phyloP scores from a whole-genome alignment of 2,888 invertebrate genomes.

The Lepidonotus clava region DNA sequence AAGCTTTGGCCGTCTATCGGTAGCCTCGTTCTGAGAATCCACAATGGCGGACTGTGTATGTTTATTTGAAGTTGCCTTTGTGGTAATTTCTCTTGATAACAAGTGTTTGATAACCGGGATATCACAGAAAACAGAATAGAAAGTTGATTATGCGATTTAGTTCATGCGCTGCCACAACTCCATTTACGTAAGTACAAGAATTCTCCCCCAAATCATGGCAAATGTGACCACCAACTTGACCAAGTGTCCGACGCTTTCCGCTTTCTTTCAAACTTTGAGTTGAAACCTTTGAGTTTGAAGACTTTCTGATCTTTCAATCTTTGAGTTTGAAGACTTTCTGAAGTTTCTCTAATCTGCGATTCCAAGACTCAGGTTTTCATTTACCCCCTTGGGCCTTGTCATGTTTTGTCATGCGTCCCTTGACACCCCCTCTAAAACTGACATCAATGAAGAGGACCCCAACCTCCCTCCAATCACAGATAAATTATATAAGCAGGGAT shows the following conservation, averaged over 20 bases:
- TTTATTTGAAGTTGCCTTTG: constrained; percentile 12
- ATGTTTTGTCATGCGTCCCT: too few relatives aligned
- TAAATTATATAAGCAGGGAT: too few relatives aligned
- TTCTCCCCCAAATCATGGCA: too few relatives aligned
- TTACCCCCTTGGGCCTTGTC: too few relatives aligned
- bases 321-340: too few relatives aligned
- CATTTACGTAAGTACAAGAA: background rate
- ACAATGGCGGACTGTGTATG: background rate
- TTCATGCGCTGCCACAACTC: background rate
- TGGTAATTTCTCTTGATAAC: background rate
- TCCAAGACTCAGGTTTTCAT: too few relatives aligned
- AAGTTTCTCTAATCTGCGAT: too few relatives aligned
- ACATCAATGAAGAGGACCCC: too few relatives aligned
- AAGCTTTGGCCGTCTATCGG: too few relatives aligned
- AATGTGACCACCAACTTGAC: too few relatives aligned
- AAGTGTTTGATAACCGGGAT: background rate
- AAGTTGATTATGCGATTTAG: background rate
- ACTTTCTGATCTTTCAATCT: background rate
- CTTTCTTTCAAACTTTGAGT: background rate
- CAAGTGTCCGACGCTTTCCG: background rate
- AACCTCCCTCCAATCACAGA: too few relatives aligned
- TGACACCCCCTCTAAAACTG: too few relatives aligned
- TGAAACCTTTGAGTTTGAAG: background rate
- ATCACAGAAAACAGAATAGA: background rate
- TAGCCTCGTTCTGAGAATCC: background rate